Evolutionary conservation across 2,113 vertebrate genomes (phyloP), one percentile per base, ranked within the genome.

Genomic region (Ellobius talpinus): DNA sequence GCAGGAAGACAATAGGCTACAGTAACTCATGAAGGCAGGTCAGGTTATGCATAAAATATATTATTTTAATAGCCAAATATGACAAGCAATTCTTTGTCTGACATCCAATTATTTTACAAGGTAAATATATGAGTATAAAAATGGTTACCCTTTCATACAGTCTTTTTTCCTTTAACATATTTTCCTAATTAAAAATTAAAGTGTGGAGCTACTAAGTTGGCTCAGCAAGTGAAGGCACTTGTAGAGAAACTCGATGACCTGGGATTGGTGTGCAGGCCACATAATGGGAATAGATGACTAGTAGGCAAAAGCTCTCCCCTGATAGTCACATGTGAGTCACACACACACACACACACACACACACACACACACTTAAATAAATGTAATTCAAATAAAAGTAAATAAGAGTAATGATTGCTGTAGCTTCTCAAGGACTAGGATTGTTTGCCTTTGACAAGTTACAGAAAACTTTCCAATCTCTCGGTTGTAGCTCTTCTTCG

Each of bases 41-140:
- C 97, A 98, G 96, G 95, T 97, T 98, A 97, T 97, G 87, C 92
- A 97, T 95, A 97, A 98, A 98, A 98, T 98, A 97, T 96, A 98
- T 98, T 97, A 95, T 96, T 98, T 98, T 98, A 98, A 98, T 98
- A 98, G 97, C 95, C 96, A 98, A 98, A 98, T 95, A 97, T 95
- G 97, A 98, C 97, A 98, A 93, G 95, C 52, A 97, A 90, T 98
- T 98, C 98, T 98, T 98, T 95, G 97, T 90, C 96, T 97, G 93
- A 76, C 90, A 98, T 97, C 92, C 97, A 98, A 97, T 98, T 98
- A 98, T 98, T 98, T 98, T 95, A 79, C 55, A 42, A 94, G 95
- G 93, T 31, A 79, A 93, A 47, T 96, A 97, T 95, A 55, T 96
- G 92, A 97, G 95, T 61, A 92, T 94, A 79, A 96, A 95, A 97